These are phyloP conservation scores for Phacellophora camtschatica DNA, from an alignment of 30 jellyfish, hydroid and myxozoan genomes.

Conservation along the genomic window DNA sequence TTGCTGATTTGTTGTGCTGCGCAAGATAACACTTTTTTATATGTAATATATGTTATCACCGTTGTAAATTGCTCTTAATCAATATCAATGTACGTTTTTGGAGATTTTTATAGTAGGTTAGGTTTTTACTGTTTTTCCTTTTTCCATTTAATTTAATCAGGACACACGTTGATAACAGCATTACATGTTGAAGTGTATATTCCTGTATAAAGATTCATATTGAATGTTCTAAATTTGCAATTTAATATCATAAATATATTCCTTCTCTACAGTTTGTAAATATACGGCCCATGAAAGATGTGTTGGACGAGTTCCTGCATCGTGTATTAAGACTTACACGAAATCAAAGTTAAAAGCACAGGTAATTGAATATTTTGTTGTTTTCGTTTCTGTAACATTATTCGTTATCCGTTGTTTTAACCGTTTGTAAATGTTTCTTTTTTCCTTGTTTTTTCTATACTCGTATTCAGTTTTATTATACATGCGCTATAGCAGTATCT, in stretches of 20 bases:
- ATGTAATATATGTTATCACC: slow-evolving; percentile 8
- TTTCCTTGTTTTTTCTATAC: too few species aligned
- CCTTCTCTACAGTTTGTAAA: slow-evolving; percentile 69
- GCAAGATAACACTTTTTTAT: too few species aligned
- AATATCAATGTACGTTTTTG: slow-evolving; percentile 15
- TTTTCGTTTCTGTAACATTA: too few species aligned
- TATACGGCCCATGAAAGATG: slow-evolving; percentile 93
- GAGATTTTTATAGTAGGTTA: slow-evolving; percentile 16
- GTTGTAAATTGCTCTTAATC: not conserved
- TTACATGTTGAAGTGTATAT: slow-evolving; percentile 49
- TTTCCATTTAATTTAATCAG: slow-evolving; percentile 40
- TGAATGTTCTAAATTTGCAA: not conserved
- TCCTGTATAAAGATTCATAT: slow-evolving; percentile 63
- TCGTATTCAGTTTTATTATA: too few species aligned
- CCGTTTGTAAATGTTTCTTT: too few species aligned
- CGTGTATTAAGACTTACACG: slow-evolving; percentile 93
- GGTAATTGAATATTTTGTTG: too few species aligned
- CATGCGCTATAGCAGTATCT: too few species aligned
- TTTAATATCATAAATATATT: not conserved
- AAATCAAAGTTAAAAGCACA: slow-evolving; percentile 59
- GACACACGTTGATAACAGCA: slow-evolving; percentile 61
- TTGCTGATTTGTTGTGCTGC: too few species aligned
- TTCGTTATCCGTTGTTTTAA: too few species aligned
- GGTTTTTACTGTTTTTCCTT: slow-evolving; percentile 13
- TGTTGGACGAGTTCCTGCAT: slow-evolving; percentile 87